phyloP scores from a whole-genome alignment of 2,797 vertebrate genomes.

The Coreius guichenoti region DNA sequence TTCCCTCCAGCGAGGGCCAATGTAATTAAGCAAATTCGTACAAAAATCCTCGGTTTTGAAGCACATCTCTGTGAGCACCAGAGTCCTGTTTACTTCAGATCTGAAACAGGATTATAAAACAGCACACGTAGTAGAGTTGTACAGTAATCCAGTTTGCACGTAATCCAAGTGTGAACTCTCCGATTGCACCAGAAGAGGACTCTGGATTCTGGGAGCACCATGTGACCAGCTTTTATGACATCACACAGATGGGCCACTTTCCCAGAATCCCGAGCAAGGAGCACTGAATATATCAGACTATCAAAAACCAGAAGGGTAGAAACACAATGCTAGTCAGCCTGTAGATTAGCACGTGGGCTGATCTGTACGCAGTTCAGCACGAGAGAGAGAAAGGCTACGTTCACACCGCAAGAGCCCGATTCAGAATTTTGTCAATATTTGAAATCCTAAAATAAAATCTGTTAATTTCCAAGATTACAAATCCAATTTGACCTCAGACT shows the following conservation, averaged over 20 bases:
- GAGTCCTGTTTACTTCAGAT: conserved; percentile 44
- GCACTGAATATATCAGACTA: conserved; percentile 30
- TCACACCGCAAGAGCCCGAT: not conserved
- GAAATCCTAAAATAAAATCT: not conserved
- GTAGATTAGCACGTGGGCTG: conserved; percentile 20
- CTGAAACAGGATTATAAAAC: conserved; percentile 46
- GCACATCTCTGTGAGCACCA: conserved; percentile 53
- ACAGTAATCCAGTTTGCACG: conserved; percentile 42
- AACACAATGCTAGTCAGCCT: conserved; percentile 11
- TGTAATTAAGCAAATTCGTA: not conserved
- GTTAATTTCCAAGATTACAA: not conserved
- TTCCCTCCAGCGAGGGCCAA: not conserved
- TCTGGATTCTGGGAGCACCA: conserved; percentile 63
- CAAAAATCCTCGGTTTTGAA: conserved; percentile 21
- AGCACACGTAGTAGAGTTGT: conserved; percentile 35
- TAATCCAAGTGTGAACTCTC: conserved; percentile 36
- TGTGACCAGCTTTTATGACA: conserved; percentile 59
- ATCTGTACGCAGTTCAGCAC: conserved; percentile 7
- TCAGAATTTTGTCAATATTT: not conserved
- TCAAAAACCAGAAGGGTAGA: conserved; percentile 28
- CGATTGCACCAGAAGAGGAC: conserved; percentile 53
- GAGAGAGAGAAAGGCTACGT: conserved; percentile 22
- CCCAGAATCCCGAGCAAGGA: conserved; percentile 58
- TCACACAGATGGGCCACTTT: conserved; percentile 61
- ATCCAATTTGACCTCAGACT: not conserved